Evolutionary conservation across 2,113 vertebrate genomes (phyloP).

Genomic region (Epinephelus cyanopodus): DNA sequence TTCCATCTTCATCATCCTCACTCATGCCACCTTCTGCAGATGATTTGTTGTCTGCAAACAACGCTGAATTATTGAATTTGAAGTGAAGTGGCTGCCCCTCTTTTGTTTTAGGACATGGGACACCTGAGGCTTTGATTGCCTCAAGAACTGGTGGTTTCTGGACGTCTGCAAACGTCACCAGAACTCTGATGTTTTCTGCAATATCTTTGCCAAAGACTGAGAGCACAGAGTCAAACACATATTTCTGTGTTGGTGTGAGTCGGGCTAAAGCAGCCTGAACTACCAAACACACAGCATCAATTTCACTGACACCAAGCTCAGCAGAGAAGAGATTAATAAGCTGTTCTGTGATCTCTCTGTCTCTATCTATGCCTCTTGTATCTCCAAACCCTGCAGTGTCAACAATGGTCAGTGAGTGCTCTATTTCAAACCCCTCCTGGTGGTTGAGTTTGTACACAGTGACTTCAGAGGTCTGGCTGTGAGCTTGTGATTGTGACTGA

Average conservation of each 20-base stretch:
- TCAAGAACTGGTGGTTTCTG: slow-evolving; percentile 59
- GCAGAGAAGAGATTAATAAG: slow-evolving; percentile 38
- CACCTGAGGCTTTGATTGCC: slow-evolving; percentile 39
- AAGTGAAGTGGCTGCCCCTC: slow-evolving; percentile 51
- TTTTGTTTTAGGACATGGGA: slow-evolving; percentile 31
- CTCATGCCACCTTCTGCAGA: not conserved
- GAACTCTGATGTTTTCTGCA: slow-evolving; percentile 25
- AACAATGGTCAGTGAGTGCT: slow-evolving; percentile 69
- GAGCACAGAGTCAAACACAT: slow-evolving; percentile 70
- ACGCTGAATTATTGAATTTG: slow-evolving; percentile 75
- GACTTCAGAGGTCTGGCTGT: slow-evolving; percentile 64
- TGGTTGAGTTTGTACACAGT: slow-evolving; percentile 70
- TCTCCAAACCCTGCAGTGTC: slow-evolving; percentile 82
- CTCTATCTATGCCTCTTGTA: slow-evolving; percentile 58
- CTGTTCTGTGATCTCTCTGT: slow-evolving; percentile 49
- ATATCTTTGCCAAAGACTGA: slow-evolving; percentile 76
- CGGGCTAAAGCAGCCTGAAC: slow-evolving; percentile 29
- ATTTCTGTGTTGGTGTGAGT: slow-evolving; percentile 62
- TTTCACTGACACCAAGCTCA: not conserved
- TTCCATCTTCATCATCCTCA: not conserved
- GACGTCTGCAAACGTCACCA: slow-evolving; percentile 73
- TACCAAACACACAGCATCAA: slow-evolving; percentile 55
- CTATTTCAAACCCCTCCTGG: slow-evolving; percentile 50
- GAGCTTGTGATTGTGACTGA: slow-evolving; percentile 57
- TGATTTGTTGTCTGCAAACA: slow-evolving; percentile 53